Evolutionary conservation across 1,140 invertebrate genomes (phyloP).

Genomic region (Temnothorax nylanderi): DNA sequence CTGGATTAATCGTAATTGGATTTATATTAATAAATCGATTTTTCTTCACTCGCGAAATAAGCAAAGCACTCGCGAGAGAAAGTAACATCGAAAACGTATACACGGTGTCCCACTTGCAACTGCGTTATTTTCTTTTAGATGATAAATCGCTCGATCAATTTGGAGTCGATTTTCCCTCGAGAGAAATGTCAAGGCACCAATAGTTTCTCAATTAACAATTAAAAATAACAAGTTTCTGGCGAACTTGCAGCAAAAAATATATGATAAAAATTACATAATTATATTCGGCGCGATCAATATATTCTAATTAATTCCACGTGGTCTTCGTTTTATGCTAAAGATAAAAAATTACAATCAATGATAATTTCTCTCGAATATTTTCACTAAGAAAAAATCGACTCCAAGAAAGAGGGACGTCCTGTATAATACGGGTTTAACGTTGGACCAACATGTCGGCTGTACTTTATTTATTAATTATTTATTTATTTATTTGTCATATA

Average conservation of each 20-base stretch:
- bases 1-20: not conserved
- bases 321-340: not conserved
- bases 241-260: not conserved
- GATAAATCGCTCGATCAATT: not conserved
- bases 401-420: not conserved
- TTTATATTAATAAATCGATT: slow-evolving; percentile 38
- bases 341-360: not conserved
- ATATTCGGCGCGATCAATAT: not conserved
- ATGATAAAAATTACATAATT: not conserved
- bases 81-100: not conserved
- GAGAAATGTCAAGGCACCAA: not conserved
- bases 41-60: slow-evolving; percentile 19
- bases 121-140: not conserved
- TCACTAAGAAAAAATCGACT: not conserved
- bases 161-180: not conserved
- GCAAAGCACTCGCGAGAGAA: slow-evolving; percentile 20
- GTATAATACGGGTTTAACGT: not conserved
- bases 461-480: slow-evolving; percentile 75
- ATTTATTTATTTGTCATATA: slow-evolving; percentile 76
- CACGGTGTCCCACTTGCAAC: not conserved
- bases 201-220: not conserved
- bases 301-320: not conserved
- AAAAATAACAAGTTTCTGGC: not conserved
- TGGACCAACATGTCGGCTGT: slow-evolving; percentile 3
- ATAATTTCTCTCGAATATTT: not conserved